These are phyloP conservation scores for Leptestheria dahalacensis DNA, from an alignment of 1,140 invertebrate species.

Conservation along the genomic window DNA sequence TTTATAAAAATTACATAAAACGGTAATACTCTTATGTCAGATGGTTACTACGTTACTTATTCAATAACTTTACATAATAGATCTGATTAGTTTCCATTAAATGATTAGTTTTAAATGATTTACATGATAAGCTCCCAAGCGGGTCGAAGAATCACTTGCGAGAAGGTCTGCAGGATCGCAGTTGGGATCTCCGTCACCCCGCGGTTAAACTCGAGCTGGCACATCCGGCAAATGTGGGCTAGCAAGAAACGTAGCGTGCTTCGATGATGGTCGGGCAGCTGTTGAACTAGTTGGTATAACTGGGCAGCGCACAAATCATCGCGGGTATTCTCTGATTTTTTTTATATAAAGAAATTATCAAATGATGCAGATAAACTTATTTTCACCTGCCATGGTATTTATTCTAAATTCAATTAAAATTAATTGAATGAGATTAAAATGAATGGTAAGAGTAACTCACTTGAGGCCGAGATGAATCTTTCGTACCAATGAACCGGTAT, in stretches of 20 bases:
- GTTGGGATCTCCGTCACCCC: slow-evolving; percentile 48
- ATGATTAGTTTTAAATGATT: slow-evolving; percentile 25
- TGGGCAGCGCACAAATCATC: slow-evolving; percentile 42
- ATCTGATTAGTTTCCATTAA: neutral
- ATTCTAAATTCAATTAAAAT: slow-evolving; percentile 7
- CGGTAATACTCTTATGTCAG: neutral
- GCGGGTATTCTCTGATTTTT: too few relatives aligned
- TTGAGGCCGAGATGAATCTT: slow-evolving; percentile 45
- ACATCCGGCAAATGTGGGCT: slow-evolving; percentile 55
- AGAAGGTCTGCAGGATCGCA: slow-evolving; percentile 52
- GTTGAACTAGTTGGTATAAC: slow-evolving; percentile 40
- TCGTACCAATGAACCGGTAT: slow-evolving; percentile 63
- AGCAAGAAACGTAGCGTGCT: slow-evolving; percentile 49
- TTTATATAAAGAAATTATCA: too few relatives aligned
- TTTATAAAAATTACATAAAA: neutral
- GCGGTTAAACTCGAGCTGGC: slow-evolving; percentile 43
- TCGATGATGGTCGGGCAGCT: slow-evolving; percentile 48
- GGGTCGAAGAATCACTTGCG: slow-evolving; percentile 55
- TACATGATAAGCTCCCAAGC: slow-evolving; percentile 64
- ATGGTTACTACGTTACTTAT: too few relatives aligned
- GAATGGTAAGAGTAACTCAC: slow-evolving; percentile 24
- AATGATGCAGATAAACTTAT: slow-evolving; percentile 30
- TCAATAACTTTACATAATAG: neutral
- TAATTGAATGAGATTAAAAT: too few relatives aligned
- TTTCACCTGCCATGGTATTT: neutral